Base-by-base conservation (phyloP, 2,888 invertebrate species). In the Dascillus cervinus region DNA sequence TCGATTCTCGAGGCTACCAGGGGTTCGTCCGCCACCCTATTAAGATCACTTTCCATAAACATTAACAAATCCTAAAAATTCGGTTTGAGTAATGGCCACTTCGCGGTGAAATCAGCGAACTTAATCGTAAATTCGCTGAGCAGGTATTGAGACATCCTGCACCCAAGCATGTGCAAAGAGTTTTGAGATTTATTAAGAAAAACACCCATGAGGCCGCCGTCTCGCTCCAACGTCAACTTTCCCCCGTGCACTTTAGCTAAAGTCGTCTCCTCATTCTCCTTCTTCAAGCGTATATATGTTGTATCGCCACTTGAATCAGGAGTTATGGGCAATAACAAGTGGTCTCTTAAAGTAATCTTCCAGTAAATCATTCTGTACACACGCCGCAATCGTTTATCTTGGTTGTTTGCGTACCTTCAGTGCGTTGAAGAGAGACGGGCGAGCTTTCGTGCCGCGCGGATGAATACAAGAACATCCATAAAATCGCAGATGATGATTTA, bases 271-370 rank as follows among this genome's bases (percentile, higher is more conserved):
- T 39, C 42, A 34, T 44, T 47, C 39, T 37, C 34, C 34, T 39
- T 37, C 34, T 32, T 32, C 29, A 10, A 31, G 36, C 41, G 46
- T 48, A 49, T 47, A 49, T 50, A 37, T 46, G 52, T 55, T 53
- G 49, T 53, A 49, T 49, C 55, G 51, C 55, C 55, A 58, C 59
- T 59, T 58, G 56, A 60, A 63, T 62, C 62, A 62, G 58, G 59
- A 64, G 62, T 64, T 63, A 63, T 63, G 61, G 61, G 58, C 61
- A 62, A 63, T 64, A 64, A 64, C 63, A 63, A 63, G 64, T 64
- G 63, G 63, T 60, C 63, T 64, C 63, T 63, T 60, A 62, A 60
- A 60, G 62, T 64, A 64, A 64, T 64, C 62, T 61, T 52, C 52
- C 55, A 56, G 56, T 64, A 64, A 64, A 64, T 64, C 62, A 62